phyloP scores from a whole-genome alignment of 2,888 invertebrate species.

The Noctua comes region DNA sequence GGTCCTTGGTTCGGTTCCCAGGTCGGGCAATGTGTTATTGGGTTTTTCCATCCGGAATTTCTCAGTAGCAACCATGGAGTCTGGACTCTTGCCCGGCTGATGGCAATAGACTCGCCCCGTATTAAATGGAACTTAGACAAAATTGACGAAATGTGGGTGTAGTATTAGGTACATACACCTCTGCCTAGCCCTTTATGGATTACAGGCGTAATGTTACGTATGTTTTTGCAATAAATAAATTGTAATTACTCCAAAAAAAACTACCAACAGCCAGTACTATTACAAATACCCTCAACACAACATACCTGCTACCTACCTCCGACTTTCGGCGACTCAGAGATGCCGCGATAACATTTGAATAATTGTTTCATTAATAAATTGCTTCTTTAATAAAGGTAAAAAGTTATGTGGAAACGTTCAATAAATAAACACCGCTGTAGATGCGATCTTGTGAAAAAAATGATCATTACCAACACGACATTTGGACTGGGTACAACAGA shows the following conservation, averaged over 20 bases:
- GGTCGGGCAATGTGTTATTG: no score
- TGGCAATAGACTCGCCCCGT: no score
- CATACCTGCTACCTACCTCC: slow-evolving; percentile 21
- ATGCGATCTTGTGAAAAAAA: slow-evolving; percentile 81
- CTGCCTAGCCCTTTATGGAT: no score
- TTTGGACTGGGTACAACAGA: slow-evolving; percentile 72
- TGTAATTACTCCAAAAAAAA: neutral
- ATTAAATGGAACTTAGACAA: no score
- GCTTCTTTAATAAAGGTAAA: slow-evolving; percentile 83
- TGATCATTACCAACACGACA: slow-evolving; percentile 81
- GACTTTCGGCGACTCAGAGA: slow-evolving; percentile 70
- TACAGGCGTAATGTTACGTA: no score
- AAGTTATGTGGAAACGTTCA: slow-evolving; percentile 76
- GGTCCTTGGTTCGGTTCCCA: no score
- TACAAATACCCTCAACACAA: neutral
- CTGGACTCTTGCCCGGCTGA: no score
- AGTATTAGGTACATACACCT: no score
- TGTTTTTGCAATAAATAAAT: neutral
- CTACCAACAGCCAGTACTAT: neutral
- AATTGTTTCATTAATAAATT: slow-evolving; percentile 89
- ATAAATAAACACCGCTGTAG: slow-evolving; percentile 81
- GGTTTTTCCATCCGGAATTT: no score
- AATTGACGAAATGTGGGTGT: no score
- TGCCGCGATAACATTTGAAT: slow-evolving; percentile 83
- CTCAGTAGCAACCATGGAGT: no score